phyloP scores from a whole-genome alignment of 2,888 invertebrate species.

The Boloria selene region DNA sequence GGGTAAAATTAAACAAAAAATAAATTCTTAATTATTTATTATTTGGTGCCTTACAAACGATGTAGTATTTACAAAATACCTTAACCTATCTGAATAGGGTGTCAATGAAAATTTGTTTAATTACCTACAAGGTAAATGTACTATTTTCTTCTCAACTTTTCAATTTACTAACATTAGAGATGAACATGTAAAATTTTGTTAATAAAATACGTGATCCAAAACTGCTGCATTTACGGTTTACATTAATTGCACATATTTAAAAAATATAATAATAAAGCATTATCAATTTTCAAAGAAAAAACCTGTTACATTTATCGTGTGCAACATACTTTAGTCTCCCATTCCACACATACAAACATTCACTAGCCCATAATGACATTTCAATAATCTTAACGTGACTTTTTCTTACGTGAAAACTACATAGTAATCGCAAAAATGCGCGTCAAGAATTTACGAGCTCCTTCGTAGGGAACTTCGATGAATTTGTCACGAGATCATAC shows the following conservation, averaged over 20 bases:
- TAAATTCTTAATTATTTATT: slow-evolving; percentile 57
- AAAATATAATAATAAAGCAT: slow-evolving; percentile 15
- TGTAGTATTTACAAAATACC: slow-evolving; percentile 74
- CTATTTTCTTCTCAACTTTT: slow-evolving; percentile 17
- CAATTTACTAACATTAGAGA: slow-evolving; percentile 8
- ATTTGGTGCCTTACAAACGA: slow-evolving; percentile 72
- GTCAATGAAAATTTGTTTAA: slow-evolving; percentile 45
- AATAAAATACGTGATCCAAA: slow-evolving; percentile 20
- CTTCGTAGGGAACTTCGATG: background rate
- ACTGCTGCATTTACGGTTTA: slow-evolving; percentile 8
- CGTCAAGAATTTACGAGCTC: background rate
- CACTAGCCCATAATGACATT: slow-evolving; percentile 35
- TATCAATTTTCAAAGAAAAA: background rate
- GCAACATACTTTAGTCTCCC: slow-evolving; percentile 18
- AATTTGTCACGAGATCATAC: slow-evolving; percentile 33
- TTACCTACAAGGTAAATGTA: slow-evolving; percentile 32
- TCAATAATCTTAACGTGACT: slow-evolving; percentile 10
- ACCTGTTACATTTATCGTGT: slow-evolving; percentile 10
- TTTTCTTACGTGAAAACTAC: slow-evolving; percentile 4
- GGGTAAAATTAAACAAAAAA: slow-evolving; percentile 40
- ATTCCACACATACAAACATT: slow-evolving; percentile 17
- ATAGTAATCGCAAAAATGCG: background rate
- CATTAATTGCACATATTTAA: slow-evolving; percentile 19
- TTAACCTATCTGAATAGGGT: slow-evolving; percentile 56
- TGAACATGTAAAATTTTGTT: slow-evolving; percentile 13